A percentile compares a stretch with the other conserved stretches of the same genome.
These are phyloP conservation scores for Caradrina clavipalpis DNA, from an alignment of 2,888 invertebrate genomes.

Conservation along the genomic window DNA sequence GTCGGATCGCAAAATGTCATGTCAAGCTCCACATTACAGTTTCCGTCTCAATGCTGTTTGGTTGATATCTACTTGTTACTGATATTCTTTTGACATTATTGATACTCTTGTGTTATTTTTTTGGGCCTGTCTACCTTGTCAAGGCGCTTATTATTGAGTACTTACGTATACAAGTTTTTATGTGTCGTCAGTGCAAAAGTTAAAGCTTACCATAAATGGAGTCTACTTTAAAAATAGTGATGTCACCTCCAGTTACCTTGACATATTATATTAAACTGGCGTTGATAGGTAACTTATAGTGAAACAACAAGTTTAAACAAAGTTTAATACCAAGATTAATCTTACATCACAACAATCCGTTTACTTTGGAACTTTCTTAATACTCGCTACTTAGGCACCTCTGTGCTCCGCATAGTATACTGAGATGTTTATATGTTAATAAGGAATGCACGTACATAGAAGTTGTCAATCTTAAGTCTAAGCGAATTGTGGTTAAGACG, in stretches of 20 bases:
- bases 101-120: conserved; percentile 24
- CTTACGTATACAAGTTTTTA: not conserved
- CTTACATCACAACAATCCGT: conserved; percentile 38
- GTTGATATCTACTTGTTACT: conserved; percentile 24
- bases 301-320: conserved; percentile 36
- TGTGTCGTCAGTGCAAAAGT: not conserved
- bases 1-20: conserved; percentile 58
- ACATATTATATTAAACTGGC: conserved; percentile 4
- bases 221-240: not conserved
- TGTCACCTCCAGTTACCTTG: not conserved
- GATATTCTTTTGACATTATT: conserved; percentile 42
- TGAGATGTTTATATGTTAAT: conserved; percentile 32
- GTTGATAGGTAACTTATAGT: not conserved
- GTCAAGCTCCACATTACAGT: conserved; percentile 47
- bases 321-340: conserved; percentile 53
- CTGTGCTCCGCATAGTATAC: conserved; percentile 7
- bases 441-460: conserved; percentile 25
- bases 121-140: conserved; percentile 7
- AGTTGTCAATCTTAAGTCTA: conserved; percentile 40
- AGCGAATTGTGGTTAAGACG: conserved; percentile 4
- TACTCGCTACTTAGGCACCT: conserved; percentile 5
- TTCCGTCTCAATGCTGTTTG: conserved; percentile 44
- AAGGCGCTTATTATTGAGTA: not conserved
- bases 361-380: conserved; percentile 43
- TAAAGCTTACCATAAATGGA: not conserved